Evolutionary conservation across 2,888 invertebrate species (phyloP).

Genomic region (Blomia tropicalis): DNA sequence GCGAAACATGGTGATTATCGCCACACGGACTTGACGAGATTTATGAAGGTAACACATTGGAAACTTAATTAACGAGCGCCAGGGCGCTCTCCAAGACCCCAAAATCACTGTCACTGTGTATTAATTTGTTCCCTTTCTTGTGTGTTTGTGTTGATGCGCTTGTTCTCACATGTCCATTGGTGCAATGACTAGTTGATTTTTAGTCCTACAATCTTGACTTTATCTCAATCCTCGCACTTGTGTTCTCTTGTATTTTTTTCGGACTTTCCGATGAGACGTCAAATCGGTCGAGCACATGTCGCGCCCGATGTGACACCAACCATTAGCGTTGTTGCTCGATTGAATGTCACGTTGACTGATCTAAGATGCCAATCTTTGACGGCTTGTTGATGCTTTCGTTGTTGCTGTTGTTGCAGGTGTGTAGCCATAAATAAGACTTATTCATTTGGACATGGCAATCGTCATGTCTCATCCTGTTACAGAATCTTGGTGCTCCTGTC

Average conservation of each 20-base stretch:
- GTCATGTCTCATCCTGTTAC: neutral
- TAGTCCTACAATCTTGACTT: neutral
- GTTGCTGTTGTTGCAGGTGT: neutral
- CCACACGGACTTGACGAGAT: no score
- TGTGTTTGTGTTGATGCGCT: neutral
- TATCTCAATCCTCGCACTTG: neutral
- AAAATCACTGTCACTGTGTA: neutral
- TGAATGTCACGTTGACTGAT: neutral
- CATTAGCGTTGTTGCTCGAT: neutral
- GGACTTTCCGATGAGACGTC: no score
- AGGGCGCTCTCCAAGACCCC: no score
- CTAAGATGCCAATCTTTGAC: conserved; percentile 13
- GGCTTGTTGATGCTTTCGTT: neutral
- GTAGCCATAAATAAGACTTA: conserved; percentile 12
- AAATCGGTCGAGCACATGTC: no score
- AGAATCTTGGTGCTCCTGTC: neutral
- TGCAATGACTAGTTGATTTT: neutral
- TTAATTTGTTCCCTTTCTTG: neutral
- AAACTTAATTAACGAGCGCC: no score
- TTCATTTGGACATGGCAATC: neutral
- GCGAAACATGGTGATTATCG: no score
- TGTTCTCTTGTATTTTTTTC: no score
- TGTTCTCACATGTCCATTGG: neutral
- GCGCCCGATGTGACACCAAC: neutral
- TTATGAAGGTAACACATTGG: no score